These are phyloP conservation scores for Micropoecilia bifurca DNA, from an alignment of 2,797 vertebrate species.

Conservation along the genomic window DNA sequence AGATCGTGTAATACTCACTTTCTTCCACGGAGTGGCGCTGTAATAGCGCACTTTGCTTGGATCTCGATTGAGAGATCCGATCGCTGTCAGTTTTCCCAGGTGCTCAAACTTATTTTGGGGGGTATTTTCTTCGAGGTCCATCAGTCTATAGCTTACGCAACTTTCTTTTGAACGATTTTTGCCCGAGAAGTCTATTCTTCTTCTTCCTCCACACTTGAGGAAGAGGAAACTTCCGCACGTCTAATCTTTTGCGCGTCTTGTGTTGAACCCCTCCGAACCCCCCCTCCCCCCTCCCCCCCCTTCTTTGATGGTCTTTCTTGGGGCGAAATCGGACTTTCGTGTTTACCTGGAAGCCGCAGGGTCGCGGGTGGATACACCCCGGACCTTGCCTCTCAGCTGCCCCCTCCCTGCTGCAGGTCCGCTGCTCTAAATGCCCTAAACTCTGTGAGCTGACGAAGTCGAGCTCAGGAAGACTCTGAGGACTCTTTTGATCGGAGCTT, in stretches of 20 bases:
- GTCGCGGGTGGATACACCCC: background rate
- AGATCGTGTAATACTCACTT: background rate
- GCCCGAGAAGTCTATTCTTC: too few species aligned
- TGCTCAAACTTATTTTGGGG: conserved; percentile 7
- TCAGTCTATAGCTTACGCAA: background rate
- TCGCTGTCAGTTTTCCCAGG: conserved; percentile 10
- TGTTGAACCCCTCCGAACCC: background rate
- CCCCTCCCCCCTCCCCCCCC: too few species aligned
- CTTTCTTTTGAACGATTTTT: background rate
- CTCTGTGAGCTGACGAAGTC: background rate
- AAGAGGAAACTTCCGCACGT: background rate
- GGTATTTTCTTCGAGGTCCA: background rate
- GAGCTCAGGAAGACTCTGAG: background rate
- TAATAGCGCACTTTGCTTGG: background rate
- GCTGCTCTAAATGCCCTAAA: background rate
- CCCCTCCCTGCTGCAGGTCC: conserved; percentile 3
- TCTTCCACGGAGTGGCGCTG: conserved; percentile 47
- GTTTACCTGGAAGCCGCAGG: conserved; percentile 41
- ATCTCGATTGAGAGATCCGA: background rate
- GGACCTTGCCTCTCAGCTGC: background rate
- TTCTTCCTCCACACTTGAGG: background rate
- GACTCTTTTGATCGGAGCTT: conserved; percentile 8
- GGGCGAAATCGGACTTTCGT: background rate
- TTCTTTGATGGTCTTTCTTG: background rate
- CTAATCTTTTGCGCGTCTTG: background rate